Evolutionary conservation across 92 coral and sea anemone species (phyloP).

Genomic region (Diadumene lineata): DNA sequence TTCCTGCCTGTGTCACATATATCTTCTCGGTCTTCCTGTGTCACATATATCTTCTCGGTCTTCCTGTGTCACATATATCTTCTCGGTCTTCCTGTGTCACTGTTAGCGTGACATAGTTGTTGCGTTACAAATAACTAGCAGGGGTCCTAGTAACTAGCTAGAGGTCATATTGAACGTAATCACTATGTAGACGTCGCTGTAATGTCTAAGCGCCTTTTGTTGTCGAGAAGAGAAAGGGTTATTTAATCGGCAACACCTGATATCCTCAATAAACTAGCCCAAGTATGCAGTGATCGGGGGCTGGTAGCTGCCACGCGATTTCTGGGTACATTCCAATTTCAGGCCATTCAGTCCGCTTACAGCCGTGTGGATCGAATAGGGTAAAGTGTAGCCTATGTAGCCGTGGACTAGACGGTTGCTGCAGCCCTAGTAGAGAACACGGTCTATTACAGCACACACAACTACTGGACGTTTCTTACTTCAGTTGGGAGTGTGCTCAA

Average conservation of each 20-base stretch:
- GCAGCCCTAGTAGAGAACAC: slow-evolving; percentile 18
- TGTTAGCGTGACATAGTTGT: slow-evolving; percentile 5
- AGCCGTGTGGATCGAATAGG: slow-evolving; percentile 33
- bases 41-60: slow-evolving; percentile 1
- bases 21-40: neutral
- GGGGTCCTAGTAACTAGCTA: slow-evolving; percentile 27
- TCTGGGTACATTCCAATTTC: slow-evolving; percentile 51
- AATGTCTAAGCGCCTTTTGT: slow-evolving; percentile 67
- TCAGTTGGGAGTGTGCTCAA: slow-evolving; percentile 55
- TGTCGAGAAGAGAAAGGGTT: slow-evolving; percentile 71
- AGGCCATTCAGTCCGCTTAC: slow-evolving; percentile 54
- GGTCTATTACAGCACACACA: slow-evolving; percentile 40
- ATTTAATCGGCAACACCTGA: slow-evolving; percentile 67
- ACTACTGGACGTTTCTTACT: slow-evolving; percentile 31
- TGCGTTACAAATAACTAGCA: slow-evolving; percentile 27
- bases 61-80: slow-evolving; percentile 1
- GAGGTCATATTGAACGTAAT: slow-evolving; percentile 14
- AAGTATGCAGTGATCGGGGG: slow-evolving; percentile 52
- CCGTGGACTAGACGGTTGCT: slow-evolving; percentile 24
- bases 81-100: neutral
- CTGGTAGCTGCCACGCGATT: slow-evolving; percentile 46
- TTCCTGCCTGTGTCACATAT: too few species aligned
- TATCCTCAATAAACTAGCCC: slow-evolving; percentile 57
- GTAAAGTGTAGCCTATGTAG: slow-evolving; percentile 14
- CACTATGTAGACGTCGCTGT: slow-evolving; percentile 40